Evolutionary conservation across 2,797 vertebrate species (phyloP).

Genomic region (Fundulus diaphanus): DNA sequence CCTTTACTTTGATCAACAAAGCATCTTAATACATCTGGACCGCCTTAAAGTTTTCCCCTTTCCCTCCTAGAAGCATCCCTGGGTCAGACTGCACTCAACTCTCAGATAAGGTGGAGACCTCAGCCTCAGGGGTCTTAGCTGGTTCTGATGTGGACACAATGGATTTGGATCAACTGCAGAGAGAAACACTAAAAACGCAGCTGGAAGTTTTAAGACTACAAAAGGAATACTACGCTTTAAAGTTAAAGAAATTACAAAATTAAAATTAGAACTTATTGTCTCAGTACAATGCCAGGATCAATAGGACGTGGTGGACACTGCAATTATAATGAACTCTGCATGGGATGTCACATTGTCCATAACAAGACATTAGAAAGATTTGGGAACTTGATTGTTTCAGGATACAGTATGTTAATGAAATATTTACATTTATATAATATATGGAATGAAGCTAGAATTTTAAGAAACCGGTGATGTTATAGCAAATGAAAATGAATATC

Average conservation of each 20-base stretch:
- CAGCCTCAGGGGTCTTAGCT: not conserved
- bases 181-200: not conserved
- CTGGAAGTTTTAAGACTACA: not conserved
- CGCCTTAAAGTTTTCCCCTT: not conserved
- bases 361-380: not conserved
- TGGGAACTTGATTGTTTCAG: not conserved
- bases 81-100: not conserved
- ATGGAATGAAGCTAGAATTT: not conserved
- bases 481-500: too few relatives aligned
- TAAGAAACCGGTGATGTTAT: too few relatives aligned
- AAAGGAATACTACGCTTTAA: slow-evolving; percentile 6
- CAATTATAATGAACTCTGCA: not conserved
- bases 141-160: not conserved
- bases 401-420: not conserved
- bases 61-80: not conserved
- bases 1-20: not conserved
- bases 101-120: not conserved
- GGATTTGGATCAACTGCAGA: not conserved
- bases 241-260: not conserved
- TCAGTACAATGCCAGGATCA: not conserved
- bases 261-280: not conserved
- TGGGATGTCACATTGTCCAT: not conserved
- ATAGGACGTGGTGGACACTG: not conserved
- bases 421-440: not conserved
- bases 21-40: not conserved